A percentile compares a stretch with the other conserved stretches of the same genome.
These are phyloP conservation scores for Chitala chitala DNA, from an alignment of 2,113 vertebrate species.

Conservation along the genomic window DNA sequence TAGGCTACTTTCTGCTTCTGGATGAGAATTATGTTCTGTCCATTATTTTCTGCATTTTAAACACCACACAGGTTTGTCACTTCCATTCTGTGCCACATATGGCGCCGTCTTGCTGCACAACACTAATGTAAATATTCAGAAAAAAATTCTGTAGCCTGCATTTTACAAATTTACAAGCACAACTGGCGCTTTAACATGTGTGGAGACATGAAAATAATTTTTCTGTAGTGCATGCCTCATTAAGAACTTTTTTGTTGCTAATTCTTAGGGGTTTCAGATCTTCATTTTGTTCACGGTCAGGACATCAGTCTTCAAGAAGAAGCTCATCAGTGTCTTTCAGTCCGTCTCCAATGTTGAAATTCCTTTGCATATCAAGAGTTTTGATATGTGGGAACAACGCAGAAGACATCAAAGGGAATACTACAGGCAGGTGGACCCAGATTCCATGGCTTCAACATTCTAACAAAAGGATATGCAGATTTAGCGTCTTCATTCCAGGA, in stretches of 20 bases:
- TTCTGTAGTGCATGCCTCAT: neutral
- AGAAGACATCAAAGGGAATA: neutral
- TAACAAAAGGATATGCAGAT: no score
- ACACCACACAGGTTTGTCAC: conserved; percentile 47
- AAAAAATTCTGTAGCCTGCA: neutral
- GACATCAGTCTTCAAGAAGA: conserved; percentile 19
- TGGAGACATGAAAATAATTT: neutral
- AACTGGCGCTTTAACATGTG: neutral
- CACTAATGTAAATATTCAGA: neutral
- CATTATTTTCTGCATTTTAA: conserved; percentile 54
- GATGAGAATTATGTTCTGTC: conserved; percentile 32
- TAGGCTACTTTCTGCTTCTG: conserved; percentile 46
- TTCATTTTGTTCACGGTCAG: conserved; percentile 48
- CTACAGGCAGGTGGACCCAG: neutral
- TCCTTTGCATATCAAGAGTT: neutral
- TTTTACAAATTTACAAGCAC: neutral
- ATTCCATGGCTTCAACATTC: neutral
- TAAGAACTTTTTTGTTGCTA: neutral
- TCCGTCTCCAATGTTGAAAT: neutral
- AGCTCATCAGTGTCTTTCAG: neutral
- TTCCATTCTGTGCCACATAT: no score
- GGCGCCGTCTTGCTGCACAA: no score
- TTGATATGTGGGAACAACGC: neutral
- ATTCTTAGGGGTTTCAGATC: conserved; percentile 48
- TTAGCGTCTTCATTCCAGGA: no score